Evolutionary conservation across 2,888 invertebrate species (phyloP).

Genomic region (Hyles lineata): DNA sequence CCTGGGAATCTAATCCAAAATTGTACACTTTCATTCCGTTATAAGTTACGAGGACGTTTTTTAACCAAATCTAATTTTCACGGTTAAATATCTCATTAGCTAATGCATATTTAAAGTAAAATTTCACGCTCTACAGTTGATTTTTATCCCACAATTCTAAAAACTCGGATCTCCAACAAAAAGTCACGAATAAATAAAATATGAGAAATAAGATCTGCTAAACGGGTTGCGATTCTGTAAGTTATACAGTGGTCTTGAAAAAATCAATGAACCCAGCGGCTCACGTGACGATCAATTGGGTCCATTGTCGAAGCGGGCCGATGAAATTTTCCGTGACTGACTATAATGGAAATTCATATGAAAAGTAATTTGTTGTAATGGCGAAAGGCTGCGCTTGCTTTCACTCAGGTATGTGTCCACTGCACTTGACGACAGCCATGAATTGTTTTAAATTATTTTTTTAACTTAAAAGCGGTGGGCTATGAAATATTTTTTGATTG

Average conservation of each 20-base stretch:
- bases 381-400: constrained; percentile 49
- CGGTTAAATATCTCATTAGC: no score
- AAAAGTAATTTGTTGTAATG: constrained; percentile 31
- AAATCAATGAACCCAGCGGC: background rate
- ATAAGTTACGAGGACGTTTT: no score
- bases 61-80: no score
- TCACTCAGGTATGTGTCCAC: constrained; percentile 47
- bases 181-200: background rate
- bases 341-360: constrained; percentile 40
- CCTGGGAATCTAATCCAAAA: no score
- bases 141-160: background rate
- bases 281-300: constrained; percentile 7
- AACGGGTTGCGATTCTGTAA: constrained; percentile 4
- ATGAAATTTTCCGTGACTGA: constrained; percentile 33
- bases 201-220: background rate
- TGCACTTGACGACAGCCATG: constrained; percentile 43
- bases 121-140: no score
- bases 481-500: background rate
- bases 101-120: no score
- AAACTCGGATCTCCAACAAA: background rate
- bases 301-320: background rate
- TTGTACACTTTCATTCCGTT: no score
- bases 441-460: background rate
- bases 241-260: background rate
- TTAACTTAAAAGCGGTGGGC: background rate